These are phyloP conservation scores for Chrysodeixis includens DNA, from an alignment of 2,888 invertebrate species.

Conservation along the genomic window DNA sequence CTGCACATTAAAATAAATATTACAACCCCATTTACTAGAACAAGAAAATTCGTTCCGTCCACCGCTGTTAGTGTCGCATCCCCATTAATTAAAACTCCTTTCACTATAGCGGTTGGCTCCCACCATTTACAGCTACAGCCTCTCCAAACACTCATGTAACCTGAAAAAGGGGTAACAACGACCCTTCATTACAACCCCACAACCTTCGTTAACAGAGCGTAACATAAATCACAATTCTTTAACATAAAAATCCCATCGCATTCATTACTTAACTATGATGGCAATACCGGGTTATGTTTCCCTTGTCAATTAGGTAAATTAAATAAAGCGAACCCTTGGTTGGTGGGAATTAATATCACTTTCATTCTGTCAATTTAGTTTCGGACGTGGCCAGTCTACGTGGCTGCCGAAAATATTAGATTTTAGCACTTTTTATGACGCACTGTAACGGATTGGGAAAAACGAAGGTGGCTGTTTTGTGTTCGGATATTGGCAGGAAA, in stretches of 20 bases:
- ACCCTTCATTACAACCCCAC: constrained; percentile 73
- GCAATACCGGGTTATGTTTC: constrained; percentile 67
- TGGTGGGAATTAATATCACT: constrained; percentile 80
- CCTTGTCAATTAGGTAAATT: constrained; percentile 85
- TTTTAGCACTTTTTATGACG: constrained; percentile 56
- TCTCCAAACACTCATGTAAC: constrained; percentile 44
- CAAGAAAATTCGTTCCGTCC: constrained; percentile 14
- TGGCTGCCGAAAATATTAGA: constrained; percentile 57
- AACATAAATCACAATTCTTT: constrained; percentile 71
- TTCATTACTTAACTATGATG: constrained; percentile 73
- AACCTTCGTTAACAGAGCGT: constrained; percentile 69
- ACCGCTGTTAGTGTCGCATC: constrained; percentile 27
- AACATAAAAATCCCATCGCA: constrained; percentile 72
- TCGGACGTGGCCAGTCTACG: constrained; percentile 53
- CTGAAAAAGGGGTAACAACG: constrained; percentile 60
- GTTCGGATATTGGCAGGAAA: constrained; percentile 38
- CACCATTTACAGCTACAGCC: constrained; percentile 42
- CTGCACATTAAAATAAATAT: not conserved
- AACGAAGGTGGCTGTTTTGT: constrained; percentile 48
- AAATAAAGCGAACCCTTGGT: constrained; percentile 78
- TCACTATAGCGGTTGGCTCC: constrained; percentile 43
- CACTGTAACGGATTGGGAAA: constrained; percentile 48
- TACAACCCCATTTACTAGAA: not conserved
- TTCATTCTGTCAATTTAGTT: constrained; percentile 72
- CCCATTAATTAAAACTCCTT: constrained; percentile 54